Evolutionary conservation across 2,888 invertebrate species (phyloP), one percentile per base, ranked within the genome.

Genomic region (Augiades crinisus): DNA sequence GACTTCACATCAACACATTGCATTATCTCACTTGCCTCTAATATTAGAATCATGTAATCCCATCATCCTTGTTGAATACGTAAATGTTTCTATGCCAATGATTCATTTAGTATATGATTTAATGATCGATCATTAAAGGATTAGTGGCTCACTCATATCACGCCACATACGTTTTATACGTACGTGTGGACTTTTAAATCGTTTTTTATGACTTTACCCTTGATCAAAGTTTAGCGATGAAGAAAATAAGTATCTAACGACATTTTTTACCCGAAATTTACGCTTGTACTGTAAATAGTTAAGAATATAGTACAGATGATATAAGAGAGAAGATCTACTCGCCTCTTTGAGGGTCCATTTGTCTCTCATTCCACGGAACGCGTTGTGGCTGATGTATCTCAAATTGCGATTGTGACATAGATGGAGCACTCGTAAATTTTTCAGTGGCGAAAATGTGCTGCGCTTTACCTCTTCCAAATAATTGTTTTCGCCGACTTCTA

Each of bases 401-500:
- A 92, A 70, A 38, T 90, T 87, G 5, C 74, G 74, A 71, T 92
- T 93, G 64, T 90, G 88, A 47, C 87, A 87, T 34, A 90, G 75
- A 58, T 90, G 84, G 2, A 92, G 78, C 2, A 81, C 74, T 59
- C 76, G 75, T 52, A 91, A 67, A 47, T 74, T 86, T 49, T 70
- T 81, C 36, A 92, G 72, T n/a, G 87, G 82, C 1, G 88, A 75
- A 62, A 92, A 92, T 2, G 91, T 87, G 56, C 87, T 90, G 19
- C 87, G 78, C 57, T 90, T 89, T 8, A 94, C 89, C 61, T 80
- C 85, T 50, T 86, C 87, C 55, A 94, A 72, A 60, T 86, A 77
- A 3, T 82, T 77, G 68, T 94, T 90, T 63, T 91, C 87, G 47
- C 91, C 92, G 4, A 93, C 91, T 67, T 93, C 93, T 34, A 94